A percentile compares a stretch with the other conserved stretches of the same genome.
These are phyloP conservation scores for Cydia strobilella DNA, from an alignment of 1,140 invertebrate species.

Conservation along the genomic window DNA sequence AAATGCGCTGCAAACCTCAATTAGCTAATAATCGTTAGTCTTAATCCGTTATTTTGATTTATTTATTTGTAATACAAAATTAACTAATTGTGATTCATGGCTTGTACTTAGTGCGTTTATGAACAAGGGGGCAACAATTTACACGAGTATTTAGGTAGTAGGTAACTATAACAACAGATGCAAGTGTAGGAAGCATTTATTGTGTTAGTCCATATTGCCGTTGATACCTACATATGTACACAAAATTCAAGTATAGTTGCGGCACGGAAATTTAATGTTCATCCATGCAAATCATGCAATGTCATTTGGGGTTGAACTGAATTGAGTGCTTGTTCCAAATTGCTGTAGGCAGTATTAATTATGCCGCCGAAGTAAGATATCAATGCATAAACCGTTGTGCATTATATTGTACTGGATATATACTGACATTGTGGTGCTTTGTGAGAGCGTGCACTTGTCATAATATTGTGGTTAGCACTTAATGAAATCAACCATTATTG, in stretches of 20 bases:
- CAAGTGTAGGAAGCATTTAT: background rate
- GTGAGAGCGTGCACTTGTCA: background rate
- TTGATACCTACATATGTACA: background rate
- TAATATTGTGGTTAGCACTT: slow-evolving; percentile 13
- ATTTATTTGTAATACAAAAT: too few relatives aligned
- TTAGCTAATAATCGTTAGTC: too few relatives aligned
- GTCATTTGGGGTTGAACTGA: background rate
- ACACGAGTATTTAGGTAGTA: too few relatives aligned
- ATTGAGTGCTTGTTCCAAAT: background rate
- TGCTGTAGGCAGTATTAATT: background rate
- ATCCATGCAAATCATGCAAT: background rate
- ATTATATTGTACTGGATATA: background rate
- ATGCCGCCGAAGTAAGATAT: background rate
- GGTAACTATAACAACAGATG: background rate
- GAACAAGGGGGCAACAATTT: too few relatives aligned
- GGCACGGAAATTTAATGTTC: slow-evolving; percentile 1
- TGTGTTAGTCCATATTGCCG: background rate
- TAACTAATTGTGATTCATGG: too few relatives aligned
- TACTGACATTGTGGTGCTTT: background rate
- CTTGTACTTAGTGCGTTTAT: too few relatives aligned
- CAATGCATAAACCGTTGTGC: background rate
- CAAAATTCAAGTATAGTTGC: background rate
- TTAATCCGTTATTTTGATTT: too few relatives aligned
- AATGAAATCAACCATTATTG: background rate
- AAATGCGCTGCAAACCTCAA: too few relatives aligned